Base-by-base conservation (phyloP, 1,140 invertebrate genomes). In the Chrysomallon squamiferum region DNA sequence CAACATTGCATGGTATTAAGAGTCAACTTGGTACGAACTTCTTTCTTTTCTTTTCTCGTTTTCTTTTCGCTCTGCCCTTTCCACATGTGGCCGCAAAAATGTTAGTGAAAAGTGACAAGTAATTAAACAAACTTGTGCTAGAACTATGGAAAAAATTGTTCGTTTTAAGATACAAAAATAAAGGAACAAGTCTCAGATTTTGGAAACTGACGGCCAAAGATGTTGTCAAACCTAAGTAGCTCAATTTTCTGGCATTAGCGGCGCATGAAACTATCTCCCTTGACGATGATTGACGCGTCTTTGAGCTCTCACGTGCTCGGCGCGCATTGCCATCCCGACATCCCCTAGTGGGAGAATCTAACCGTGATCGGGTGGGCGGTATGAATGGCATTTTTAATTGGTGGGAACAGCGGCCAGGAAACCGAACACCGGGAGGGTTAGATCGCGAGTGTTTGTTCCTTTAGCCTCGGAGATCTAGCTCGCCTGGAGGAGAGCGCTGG, bases 81-180 rank as follows among this genome's bases (percentile, higher is more conserved):
- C 35, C 35, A 38, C 35, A 38, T 38, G 35, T 38, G 35, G 35
- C 35, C 35, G 35, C 35, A 38, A 38, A 38, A 38, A 38, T 7
- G 35, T 38, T 38, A 38, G 35, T 38, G 35, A 38, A 38, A 54
- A 27, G 22, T 54, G 50, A 54, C 50, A 54, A 20, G 50, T 54
- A 54, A 54, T 54, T 54, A 54, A 54, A 54, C 50, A 54, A 54
- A 30, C 50, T 54, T 30, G 50, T 30, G 22, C 29, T 54, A 25
- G 22, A 54, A 54, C 29, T 54, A 54, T 54, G 50, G 35, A 38
- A 54, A 54, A 54, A 54, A 25, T 54, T 54, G 50, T 54, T 20
- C 22, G 50, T 30, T 54, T 25, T 15, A 54, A 22, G 25, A 20
- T 20, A 15, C 13, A 38, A 54, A 54, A 54, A 22, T 22, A 54